phyloP scores from a whole-genome alignment of 2,888 invertebrate genomes.

The Disparrhopalites patrizii region DNA sequence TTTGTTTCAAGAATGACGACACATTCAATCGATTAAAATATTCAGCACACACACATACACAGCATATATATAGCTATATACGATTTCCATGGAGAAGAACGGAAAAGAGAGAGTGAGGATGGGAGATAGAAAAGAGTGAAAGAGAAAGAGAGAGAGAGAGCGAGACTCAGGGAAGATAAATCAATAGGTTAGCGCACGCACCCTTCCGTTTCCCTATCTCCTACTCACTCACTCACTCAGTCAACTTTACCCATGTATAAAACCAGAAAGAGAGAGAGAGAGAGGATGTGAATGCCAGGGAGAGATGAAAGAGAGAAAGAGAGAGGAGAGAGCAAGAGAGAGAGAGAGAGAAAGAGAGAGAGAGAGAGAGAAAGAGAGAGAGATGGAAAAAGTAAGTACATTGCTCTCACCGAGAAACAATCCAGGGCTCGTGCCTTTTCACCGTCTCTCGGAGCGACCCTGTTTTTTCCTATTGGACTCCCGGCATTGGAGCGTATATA shows the following conservation, averaged over 20 bases:
- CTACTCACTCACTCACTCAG: too few relatives aligned
- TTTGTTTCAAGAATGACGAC: constrained; percentile 9
- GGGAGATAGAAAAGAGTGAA: neutral
- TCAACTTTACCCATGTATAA: neutral
- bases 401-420: too few relatives aligned
- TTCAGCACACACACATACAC: neutral
- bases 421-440: neutral
- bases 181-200: constrained; percentile 14
- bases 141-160: neutral
- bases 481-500: too few relatives aligned
- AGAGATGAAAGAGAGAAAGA: neutral
- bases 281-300: neutral
- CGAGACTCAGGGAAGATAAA: neutral
- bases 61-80: too few relatives aligned
- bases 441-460: too few relatives aligned
- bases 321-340: neutral
- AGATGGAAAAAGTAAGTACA: neutral
- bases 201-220: too few relatives aligned
- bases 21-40: constrained; percentile 6
- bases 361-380: neutral
- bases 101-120: neutral
- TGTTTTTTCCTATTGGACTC: too few relatives aligned
- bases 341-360: neutral
- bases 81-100: too few relatives aligned
- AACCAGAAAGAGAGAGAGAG: neutral